Evolutionary conservation across 2,888 invertebrate genomes (phyloP), one percentile per base, ranked within the genome.

Genomic region (Harpalus rufipes): DNA sequence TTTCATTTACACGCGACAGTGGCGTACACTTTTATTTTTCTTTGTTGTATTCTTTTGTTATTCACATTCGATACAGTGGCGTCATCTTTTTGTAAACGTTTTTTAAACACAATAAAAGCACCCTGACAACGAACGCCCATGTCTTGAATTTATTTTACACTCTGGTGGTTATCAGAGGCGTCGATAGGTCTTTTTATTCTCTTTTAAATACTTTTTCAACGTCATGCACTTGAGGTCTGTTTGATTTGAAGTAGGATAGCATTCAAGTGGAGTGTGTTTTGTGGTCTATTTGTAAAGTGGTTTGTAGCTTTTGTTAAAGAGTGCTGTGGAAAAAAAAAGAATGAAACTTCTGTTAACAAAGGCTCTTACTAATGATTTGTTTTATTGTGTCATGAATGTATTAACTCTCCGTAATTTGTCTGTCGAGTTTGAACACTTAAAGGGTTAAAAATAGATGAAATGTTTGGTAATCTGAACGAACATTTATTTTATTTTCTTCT

Each of bases 131-230:
- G 68, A 14, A 39, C 68, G 68, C 68, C 39, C 14, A 32, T 68
- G 68, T 68, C 32, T 68, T 68, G 68, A 68, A 68, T 32, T 68
- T 68, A 68, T 68, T 68, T 68, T 68, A 39, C 68, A 68, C 68
- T 39, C 32, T 14, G 39, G 8, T 39, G 68, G 3, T 10, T 68
- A 68, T 39, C 68, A 68, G 68, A n/a, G 68, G 68, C 68, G 68
- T 68, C 68, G 68, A 68, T 8, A n/a, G 25, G 25, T 7, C 39
- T 32, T 68, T 68, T 68, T 63, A 63, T 63, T 63, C 25, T 39
- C 32, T 68, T 68, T 68, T 68, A 63, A 68, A 68, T 14, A n/a
- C 63, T 63, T 63, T 63, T 63, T 32, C 68, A 32, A n/a, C 10
- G 63, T 51, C 44, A 51, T 12, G 21, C 63, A 63, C 61, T 61